A percentile compares a stretch with the other conserved stretches of the same genome.
Conservation (phyloP, 2,888 invertebrate species). For the Rhodophaea formosa region DNA sequence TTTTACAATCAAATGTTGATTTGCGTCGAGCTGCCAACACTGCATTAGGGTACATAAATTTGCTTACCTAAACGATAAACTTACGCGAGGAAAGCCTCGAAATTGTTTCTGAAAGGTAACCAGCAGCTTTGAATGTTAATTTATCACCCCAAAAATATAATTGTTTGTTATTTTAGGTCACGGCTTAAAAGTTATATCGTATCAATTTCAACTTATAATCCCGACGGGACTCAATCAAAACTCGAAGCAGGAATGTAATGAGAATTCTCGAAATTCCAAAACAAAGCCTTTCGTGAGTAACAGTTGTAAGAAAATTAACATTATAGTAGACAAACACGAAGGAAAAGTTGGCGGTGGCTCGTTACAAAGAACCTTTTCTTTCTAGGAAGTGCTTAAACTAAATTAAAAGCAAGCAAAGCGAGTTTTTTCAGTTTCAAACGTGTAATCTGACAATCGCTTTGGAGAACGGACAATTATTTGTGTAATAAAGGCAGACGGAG, state of each 20-base stretch:
- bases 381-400: constrained; percentile 63
- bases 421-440: constrained; percentile 52
- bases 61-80: constrained; percentile 68
- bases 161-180: constrained; percentile 38
- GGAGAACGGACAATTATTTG: constrained; percentile 54
- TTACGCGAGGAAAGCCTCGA: constrained; percentile 55
- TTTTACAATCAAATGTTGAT: constrained; percentile 78
- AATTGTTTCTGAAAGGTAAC: constrained; percentile 58
- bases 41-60: constrained; percentile 74
- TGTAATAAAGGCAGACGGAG: constrained; percentile 51
- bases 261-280: constrained; percentile 53
- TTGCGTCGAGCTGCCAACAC: constrained; percentile 67
- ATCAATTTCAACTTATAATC: constrained; percentile 37
- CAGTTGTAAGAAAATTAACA: constrained; percentile 57
- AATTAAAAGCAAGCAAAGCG: constrained; percentile 51
- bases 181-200: constrained; percentile 35
- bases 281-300: constrained; percentile 58
- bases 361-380: constrained; percentile 49
- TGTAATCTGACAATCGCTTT: constrained; percentile 54
- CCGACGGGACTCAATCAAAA: constrained; percentile 36
- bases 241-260: constrained; percentile 43
- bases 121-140: constrained; percentile 58
- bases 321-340: constrained; percentile 68
- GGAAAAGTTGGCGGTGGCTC: constrained; percentile 52
- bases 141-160: constrained; percentile 44